Evolutionary conservation across 23 tunicate species (phyloP).

Genomic region (Diplosoma virens): DNA sequence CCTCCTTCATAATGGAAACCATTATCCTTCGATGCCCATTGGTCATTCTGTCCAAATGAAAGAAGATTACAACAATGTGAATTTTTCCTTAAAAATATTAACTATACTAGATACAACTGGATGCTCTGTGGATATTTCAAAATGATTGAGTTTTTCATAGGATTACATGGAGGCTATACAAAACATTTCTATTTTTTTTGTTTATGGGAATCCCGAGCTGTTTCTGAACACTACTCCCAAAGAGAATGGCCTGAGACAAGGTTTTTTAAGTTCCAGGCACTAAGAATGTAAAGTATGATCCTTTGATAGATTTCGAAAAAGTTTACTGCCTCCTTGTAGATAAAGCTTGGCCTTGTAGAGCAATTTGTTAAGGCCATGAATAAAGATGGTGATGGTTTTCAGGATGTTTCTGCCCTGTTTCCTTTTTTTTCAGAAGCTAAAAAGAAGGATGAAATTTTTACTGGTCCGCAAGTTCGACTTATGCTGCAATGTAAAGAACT

Average conservation of each 20-base stretch:
- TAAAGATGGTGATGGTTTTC: background rate
- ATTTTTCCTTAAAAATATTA: background rate
- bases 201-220: background rate
- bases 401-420: background rate
- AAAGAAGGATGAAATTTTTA: background rate
- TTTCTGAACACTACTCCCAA: background rate
- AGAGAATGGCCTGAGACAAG: background rate
- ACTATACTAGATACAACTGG: slow-evolving; percentile 6
- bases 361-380: background rate
- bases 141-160: background rate
- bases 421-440: background rate
- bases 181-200: background rate
- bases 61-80: slow-evolving; percentile 19
- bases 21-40: no score
- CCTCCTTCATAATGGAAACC: background rate
- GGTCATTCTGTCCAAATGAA: slow-evolving; percentile 7
- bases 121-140: background rate
- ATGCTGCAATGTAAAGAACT: slow-evolving; percentile 8
- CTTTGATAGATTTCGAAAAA: background rate
- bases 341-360: background rate
- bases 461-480: background rate
- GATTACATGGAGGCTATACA: background rate
- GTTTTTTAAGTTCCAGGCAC: background rate
- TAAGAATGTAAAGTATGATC: background rate
- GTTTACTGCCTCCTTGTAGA: background rate